phyloP scores from a whole-genome alignment of 1,140 invertebrate species.

The Amphibalanus amphitrite region DNA sequence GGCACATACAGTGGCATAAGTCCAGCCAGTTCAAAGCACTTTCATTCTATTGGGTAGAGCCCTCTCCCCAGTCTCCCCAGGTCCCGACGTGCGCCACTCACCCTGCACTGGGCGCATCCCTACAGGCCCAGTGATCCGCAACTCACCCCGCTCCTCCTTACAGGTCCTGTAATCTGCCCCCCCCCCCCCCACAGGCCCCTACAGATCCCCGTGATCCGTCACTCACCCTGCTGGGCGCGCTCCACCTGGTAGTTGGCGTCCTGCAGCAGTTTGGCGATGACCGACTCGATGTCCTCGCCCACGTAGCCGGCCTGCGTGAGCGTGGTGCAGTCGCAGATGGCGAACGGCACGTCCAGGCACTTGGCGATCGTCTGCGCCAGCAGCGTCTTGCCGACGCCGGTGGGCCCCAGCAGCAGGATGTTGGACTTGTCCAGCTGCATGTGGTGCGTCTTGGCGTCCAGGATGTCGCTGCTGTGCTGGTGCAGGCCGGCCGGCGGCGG shows the following conservation, averaged over 20 bases:
- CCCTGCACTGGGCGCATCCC: too few relatives aligned
- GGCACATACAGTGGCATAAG: too few relatives aligned
- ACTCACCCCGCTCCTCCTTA: too few relatives aligned
- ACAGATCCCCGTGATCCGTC: neutral
- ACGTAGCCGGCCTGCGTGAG: conserved; percentile 98
- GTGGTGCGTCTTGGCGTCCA: conserved; percentile 68
- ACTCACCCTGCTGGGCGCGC: conserved; percentile 67
- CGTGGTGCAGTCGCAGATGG: conserved; percentile 98
- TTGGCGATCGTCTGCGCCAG: conserved; percentile 93
- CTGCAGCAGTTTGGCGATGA: conserved; percentile 93
- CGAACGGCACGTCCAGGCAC: conserved; percentile 91
- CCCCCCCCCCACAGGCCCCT: too few relatives aligned
- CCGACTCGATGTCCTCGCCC: conserved; percentile 98
- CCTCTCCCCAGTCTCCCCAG: too few relatives aligned
- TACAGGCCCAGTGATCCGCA: too few relatives aligned
- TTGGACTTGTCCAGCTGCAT: conserved; percentile 93
- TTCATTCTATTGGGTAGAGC: too few relatives aligned
- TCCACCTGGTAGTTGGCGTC: conserved; percentile 95
- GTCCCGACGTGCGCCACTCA: too few relatives aligned
- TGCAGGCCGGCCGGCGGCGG: conserved; percentile 11
- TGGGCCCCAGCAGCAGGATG: conserved; percentile 89
- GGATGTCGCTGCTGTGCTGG: conserved; percentile 48
- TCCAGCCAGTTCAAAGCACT: too few relatives aligned
- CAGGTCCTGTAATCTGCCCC: too few relatives aligned
- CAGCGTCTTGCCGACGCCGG: conserved; percentile 93